Percentiles rank a stretch among this genome's conserved stretches.
These are phyloP conservation scores for Lasioglossum marginatum DNA, from an alignment of 2,888 invertebrate genomes.

Conservation along the genomic window DNA sequence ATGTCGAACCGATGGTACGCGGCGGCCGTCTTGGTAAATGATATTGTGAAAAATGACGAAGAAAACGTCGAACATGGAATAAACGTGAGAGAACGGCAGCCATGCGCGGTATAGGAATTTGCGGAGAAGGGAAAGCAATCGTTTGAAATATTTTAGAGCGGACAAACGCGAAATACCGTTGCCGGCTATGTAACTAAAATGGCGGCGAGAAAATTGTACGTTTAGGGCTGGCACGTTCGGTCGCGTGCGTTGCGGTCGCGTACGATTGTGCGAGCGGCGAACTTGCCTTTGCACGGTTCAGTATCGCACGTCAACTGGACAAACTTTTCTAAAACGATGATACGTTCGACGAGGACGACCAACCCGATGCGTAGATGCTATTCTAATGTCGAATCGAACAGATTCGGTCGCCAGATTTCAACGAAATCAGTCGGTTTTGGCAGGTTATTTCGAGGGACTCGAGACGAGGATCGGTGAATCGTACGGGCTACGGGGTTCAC, in stretches of 20 bases:
- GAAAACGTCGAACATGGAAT: background rate
- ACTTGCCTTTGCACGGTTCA: slow-evolving; percentile 58
- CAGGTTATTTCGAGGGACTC: slow-evolving; percentile 35
- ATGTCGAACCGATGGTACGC: background rate
- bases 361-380: background rate
- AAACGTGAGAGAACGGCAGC: background rate
- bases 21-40: background rate
- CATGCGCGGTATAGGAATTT: background rate
- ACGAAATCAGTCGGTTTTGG: slow-evolving; percentile 3
- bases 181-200: slow-evolving; percentile 78
- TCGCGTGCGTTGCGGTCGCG: slow-evolving; percentile 76
- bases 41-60: background rate
- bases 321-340: slow-evolving; percentile 29
- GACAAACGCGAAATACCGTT: slow-evolving; percentile 61
- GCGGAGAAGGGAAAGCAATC: background rate
- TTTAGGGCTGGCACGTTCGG: slow-evolving; percentile 58
- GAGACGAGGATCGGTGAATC: slow-evolving; percentile 34
- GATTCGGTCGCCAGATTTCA: slow-evolving; percentile 7
- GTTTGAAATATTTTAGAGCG: background rate
- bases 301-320: slow-evolving; percentile 19
- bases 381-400: background rate
- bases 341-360: slow-evolving; percentile 6
- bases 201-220: slow-evolving; percentile 70
- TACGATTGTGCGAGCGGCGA: slow-evolving; percentile 43
- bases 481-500: slow-evolving; percentile 80